Conservation (phyloP, 2,888 invertebrate genomes). For the Trachelus tabidus region DNA sequence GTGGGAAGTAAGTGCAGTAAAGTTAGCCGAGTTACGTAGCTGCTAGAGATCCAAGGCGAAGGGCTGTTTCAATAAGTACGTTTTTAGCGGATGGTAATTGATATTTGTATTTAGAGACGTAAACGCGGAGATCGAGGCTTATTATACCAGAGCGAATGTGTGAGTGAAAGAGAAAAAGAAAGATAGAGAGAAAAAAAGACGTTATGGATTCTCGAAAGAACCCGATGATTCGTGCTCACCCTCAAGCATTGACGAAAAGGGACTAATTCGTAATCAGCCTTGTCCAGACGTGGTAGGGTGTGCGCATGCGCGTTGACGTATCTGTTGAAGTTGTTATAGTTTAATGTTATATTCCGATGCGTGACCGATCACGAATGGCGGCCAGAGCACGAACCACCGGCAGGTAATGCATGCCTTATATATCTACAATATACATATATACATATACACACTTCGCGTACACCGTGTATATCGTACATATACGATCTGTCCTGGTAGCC, state of each 20-base stretch:
- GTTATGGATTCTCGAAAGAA: conserved; percentile 21
- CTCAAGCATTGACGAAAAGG: conserved; percentile 13
- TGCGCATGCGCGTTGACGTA: conserved; percentile 36
- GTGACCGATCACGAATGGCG: conserved; percentile 32
- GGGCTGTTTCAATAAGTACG: conserved; percentile 59
- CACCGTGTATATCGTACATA: conserved; percentile 24
- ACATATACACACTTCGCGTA: conserved; percentile 23
- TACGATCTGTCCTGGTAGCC: conserved; percentile 7
- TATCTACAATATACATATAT: conserved; percentile 42
- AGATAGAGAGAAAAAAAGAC: conserved; percentile 9
- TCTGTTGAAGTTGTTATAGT: conserved; percentile 49
- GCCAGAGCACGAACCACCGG: conserved; percentile 48
- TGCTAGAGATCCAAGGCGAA: conserved; percentile 58
- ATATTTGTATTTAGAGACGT: conserved; percentile 33
- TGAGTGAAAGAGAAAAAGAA: conserved; percentile 27
- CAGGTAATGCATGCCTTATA: conserved; percentile 60
- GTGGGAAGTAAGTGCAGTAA: conserved; percentile 30
- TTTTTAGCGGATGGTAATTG: conserved; percentile 29
- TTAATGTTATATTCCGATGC: conserved; percentile 34
- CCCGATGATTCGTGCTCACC: conserved; percentile 41
- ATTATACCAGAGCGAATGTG: neutral
- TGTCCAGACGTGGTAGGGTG: conserved; percentile 1
- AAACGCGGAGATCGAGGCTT: conserved; percentile 27
- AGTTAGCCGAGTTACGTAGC: conserved; percentile 61
- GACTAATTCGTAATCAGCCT: conserved; percentile 13